Percentiles rank a stretch among this genome's conserved stretches.
Conservation (phyloP, 2,113 vertebrate species). For the Aramus guarauna region DNA sequence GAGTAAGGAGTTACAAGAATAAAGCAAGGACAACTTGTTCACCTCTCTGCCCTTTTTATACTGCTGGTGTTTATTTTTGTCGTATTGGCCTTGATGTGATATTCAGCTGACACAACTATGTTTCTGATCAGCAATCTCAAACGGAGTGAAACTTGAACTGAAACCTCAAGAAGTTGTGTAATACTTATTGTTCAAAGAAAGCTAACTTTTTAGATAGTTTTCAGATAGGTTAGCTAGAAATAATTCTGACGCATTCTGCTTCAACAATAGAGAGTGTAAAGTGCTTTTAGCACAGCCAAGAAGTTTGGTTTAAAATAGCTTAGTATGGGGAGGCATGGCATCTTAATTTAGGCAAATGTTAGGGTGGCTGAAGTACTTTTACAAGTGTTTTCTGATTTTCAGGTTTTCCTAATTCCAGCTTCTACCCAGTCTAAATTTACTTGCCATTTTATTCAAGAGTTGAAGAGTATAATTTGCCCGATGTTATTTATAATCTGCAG, state of each 20-base stretch:
- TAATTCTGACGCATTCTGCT: neutral
- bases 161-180: neutral
- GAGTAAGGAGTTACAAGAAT: neutral
- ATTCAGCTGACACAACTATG: neutral
- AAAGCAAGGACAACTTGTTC: slow-evolving; percentile 15
- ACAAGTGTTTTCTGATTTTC: neutral
- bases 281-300: neutral
- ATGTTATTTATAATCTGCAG: neutral
- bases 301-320: slow-evolving; percentile 36
- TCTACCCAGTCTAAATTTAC: neutral
- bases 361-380: neutral
- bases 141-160: neutral
- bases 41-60: neutral
- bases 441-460: neutral
- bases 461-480: neutral
- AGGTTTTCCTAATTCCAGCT: slow-evolving; percentile 16
- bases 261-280: neutral
- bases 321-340: neutral
- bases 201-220: neutral
- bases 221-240: neutral
- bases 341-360: slow-evolving; percentile 21
- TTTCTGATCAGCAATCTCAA: neutral
- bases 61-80: slow-evolving; percentile 46
- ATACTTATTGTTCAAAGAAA: neutral
- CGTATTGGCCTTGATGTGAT: neutral